phyloP scores from a whole-genome alignment of 2,797 vertebrate genomes.

The Enteromius thamalakanensis region DNA sequence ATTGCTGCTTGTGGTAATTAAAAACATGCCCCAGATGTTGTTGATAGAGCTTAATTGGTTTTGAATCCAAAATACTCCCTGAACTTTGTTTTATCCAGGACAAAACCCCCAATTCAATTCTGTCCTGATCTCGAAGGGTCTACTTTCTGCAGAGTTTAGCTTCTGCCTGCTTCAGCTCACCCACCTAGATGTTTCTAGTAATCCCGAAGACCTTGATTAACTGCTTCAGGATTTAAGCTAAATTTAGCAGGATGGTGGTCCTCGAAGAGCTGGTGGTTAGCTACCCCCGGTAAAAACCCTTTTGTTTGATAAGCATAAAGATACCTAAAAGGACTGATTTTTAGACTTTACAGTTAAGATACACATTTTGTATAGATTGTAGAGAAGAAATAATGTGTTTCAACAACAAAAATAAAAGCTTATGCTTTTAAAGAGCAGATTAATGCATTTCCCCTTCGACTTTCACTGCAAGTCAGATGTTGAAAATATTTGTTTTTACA shows the following conservation, averaged over 20 bases:
- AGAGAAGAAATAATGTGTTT: background rate
- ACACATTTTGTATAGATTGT: background rate
- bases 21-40: conserved; percentile 15
- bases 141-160: background rate
- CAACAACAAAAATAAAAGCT: background rate
- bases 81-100: background rate
- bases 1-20: conserved; percentile 1
- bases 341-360: background rate
- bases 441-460: background rate
- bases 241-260: background rate
- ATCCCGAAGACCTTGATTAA: background rate
- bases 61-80: background rate
- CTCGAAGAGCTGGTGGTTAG: background rate
- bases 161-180: background rate
- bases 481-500: conserved; percentile 1
- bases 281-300: background rate
- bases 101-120: background rate
- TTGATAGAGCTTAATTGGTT: background rate
- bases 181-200: background rate
- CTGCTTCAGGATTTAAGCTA: conserved; percentile 4
- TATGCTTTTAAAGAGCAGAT: background rate
- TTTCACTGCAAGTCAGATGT: background rate
- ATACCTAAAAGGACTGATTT: background rate
- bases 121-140: background rate
- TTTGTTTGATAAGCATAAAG: background rate